A percentile compares a stretch with the other conserved stretches of the same genome.
Conservation (phyloP, 2,888 invertebrate genomes). For the Hedya salicella region DNA sequence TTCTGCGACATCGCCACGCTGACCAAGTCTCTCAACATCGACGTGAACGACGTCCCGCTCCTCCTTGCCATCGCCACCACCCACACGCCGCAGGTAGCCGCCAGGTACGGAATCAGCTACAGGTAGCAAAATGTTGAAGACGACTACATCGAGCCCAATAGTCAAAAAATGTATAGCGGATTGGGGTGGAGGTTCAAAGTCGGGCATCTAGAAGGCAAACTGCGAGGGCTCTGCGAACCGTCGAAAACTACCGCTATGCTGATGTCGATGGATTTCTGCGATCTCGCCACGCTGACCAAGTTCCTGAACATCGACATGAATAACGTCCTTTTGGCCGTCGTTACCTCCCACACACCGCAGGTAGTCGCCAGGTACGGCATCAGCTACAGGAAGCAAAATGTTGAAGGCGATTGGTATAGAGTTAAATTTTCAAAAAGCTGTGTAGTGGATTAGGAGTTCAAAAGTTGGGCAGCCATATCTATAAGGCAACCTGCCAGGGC, state of each 20-base stretch:
- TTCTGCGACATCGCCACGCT: slow-evolving; percentile 90
- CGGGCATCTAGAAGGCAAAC: too few relatives aligned
- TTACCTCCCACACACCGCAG: slow-evolving; percentile 94
- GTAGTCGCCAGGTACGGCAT: slow-evolving; percentile 92
- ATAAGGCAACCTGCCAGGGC: slow-evolving; percentile 92
- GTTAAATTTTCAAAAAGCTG: background rate
- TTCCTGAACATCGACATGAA: slow-evolving; percentile 92
- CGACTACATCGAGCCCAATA: slow-evolving; percentile 3
- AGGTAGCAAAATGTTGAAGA: slow-evolving; percentile 64
- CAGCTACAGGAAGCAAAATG: slow-evolving; percentile 84
- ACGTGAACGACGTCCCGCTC: slow-evolving; percentile 94
- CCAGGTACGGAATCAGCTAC: slow-evolving; percentile 92
- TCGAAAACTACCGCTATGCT: slow-evolving; percentile 93
- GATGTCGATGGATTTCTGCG: slow-evolving; percentile 90
- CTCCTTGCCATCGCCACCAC: slow-evolving; percentile 94
- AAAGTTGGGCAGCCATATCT: too few relatives aligned
- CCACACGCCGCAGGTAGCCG: slow-evolving; percentile 92
- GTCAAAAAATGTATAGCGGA: too few relatives aligned
- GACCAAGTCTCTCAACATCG: slow-evolving; percentile 90
- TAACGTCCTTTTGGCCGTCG: slow-evolving; percentile 93
- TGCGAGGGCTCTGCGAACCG: slow-evolving; percentile 93
- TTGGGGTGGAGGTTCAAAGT: background rate
- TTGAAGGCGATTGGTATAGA: background rate
- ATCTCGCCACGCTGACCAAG: slow-evolving; percentile 89
- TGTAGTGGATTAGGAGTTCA: background rate